phyloP scores from a whole-genome alignment of 2,888 invertebrate species.

The Sericinus montela region DNA sequence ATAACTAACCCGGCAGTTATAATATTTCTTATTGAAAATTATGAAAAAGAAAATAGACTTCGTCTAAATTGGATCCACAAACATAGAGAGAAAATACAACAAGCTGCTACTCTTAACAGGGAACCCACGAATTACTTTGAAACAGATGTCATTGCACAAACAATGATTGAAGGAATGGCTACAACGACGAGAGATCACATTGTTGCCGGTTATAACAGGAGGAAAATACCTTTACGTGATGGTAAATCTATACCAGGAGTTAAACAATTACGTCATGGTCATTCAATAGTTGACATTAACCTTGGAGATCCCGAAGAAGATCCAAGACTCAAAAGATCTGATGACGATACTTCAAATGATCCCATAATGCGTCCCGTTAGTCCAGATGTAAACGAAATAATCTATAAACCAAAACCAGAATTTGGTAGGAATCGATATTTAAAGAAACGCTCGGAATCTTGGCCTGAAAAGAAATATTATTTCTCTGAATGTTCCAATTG shows the following conservation, averaged over 20 bases:
- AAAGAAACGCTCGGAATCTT: slow-evolving; percentile 28
- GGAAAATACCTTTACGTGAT: slow-evolving; percentile 36
- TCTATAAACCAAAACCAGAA: slow-evolving; percentile 40
- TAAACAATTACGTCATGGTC: slow-evolving; percentile 33
- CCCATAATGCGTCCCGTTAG: slow-evolving; percentile 49
- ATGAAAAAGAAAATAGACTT: slow-evolving; percentile 44
- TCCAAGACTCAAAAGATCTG: slow-evolving; percentile 36
- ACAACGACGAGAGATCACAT: slow-evolving; percentile 42
- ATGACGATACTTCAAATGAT: slow-evolving; percentile 34
- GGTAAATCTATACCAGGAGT: slow-evolving; percentile 36
- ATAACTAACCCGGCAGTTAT: slow-evolving; percentile 45
- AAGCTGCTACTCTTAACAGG: slow-evolving; percentile 42
- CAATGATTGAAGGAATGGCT: slow-evolving; percentile 41
- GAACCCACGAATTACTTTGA: slow-evolving; percentile 45
- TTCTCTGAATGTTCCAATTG: slow-evolving; percentile 39
- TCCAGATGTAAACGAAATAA: slow-evolving; percentile 30
- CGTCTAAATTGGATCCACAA: slow-evolving; percentile 45
- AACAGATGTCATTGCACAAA: slow-evolving; percentile 40
- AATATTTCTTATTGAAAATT: slow-evolving; percentile 43
- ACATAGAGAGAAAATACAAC: slow-evolving; percentile 34
- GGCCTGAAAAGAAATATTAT: slow-evolving; percentile 47
- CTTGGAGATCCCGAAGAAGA: slow-evolving; percentile 42
- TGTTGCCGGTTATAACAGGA: slow-evolving; percentile 34
- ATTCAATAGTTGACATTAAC: slow-evolving; percentile 41
- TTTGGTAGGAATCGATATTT: slow-evolving; percentile 41